Evolutionary conservation across 2,113 vertebrate species (phyloP).

Genomic region (Maylandia zebra): DNA sequence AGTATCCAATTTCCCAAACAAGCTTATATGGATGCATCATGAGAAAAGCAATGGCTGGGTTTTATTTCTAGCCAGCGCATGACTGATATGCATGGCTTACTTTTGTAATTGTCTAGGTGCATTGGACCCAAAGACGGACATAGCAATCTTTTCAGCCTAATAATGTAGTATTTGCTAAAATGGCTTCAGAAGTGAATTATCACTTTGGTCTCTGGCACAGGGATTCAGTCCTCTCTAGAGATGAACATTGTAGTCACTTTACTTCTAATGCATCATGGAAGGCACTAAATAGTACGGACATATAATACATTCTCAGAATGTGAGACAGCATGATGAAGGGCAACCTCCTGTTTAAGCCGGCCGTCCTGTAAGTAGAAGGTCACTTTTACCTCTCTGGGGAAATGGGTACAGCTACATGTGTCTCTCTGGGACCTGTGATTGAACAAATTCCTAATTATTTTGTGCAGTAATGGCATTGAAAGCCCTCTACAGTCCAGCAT

Average conservation of each 20-base stretch:
- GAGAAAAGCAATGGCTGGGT: constrained; percentile 41
- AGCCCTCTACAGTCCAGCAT: constrained; percentile 10
- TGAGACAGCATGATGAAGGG: background rate
- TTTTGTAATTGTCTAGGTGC: constrained; percentile 77
- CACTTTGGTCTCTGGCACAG: constrained; percentile 54
- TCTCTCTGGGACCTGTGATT: constrained; percentile 17
- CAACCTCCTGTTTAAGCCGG: background rate
- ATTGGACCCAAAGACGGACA: constrained; percentile 71
- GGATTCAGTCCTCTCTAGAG: constrained; percentile 43
- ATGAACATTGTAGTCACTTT: constrained; percentile 31
- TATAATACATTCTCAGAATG: background rate
- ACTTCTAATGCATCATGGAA: constrained; percentile 4
- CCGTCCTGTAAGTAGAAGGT: constrained; percentile 35
- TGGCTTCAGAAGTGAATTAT: constrained; percentile 72
- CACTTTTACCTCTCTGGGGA: constrained; percentile 3
- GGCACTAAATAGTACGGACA: constrained; percentile 5
- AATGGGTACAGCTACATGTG: background rate
- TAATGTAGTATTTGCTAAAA: constrained; percentile 69
- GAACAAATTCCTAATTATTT: constrained; percentile 27
- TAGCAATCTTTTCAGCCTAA: constrained; percentile 63
- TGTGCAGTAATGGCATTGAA: constrained; percentile 13
- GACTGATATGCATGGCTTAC: constrained; percentile 78
- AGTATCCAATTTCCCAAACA: constrained; percentile 49
- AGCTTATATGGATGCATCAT: constrained; percentile 45
- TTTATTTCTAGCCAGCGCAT: constrained; percentile 61